Base-by-base conservation (phyloP, 1,140 invertebrate genomes). In the Rhizoglyphus robini region DNA sequence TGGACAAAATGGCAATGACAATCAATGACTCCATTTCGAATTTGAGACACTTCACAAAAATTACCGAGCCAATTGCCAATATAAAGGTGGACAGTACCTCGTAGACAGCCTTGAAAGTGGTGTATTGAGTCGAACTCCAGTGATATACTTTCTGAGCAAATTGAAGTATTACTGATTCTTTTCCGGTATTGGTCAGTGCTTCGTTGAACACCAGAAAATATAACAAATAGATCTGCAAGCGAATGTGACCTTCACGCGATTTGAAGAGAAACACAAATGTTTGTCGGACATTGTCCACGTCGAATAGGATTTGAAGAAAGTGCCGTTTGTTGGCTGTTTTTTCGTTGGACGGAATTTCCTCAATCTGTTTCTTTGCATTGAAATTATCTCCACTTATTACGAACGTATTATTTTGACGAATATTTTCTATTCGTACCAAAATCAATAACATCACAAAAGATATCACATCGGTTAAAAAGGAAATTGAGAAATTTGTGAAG, bases 101-200 rank as follows among this genome's bases (percentile, higher is more conserved):
- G 23, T 15, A 23, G n/a, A 29, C n/a, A 46, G 27, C 58, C 13
- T 20, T 20, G 36, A 60, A 11, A 15, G 27, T 34, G 30, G 58
- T 34, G 29, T 60, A 60, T 20, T 18, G 13, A 15, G 15, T 15
- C 3, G 58, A 13, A 46, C 36, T 32, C n/a, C 15, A 29, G 13
- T 60, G 32, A 46, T 60, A 60, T 15, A 60, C 58, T 32, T 60
- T 15, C 29, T 60, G 1, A n/a, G 29, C 13, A 23, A 60, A 60
- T 46, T 60, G 58, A 29, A 60, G 36, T 13, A 60, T 34, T n/a
- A 60, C 27, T 11, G n/a, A 60, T 60, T 34, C 58, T 32, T 60
- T 13, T 18, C n/a, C n/a, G n/a, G n/a, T n/a, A n/a, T 15, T 60
- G 15, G 15, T 60, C 15, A 34, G 15, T 23, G 36, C 15, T 20